Evolutionary conservation across 2,888 invertebrate species (phyloP), one percentile per base, ranked within the genome.

Genomic region (Ptilodon capucinus): DNA sequence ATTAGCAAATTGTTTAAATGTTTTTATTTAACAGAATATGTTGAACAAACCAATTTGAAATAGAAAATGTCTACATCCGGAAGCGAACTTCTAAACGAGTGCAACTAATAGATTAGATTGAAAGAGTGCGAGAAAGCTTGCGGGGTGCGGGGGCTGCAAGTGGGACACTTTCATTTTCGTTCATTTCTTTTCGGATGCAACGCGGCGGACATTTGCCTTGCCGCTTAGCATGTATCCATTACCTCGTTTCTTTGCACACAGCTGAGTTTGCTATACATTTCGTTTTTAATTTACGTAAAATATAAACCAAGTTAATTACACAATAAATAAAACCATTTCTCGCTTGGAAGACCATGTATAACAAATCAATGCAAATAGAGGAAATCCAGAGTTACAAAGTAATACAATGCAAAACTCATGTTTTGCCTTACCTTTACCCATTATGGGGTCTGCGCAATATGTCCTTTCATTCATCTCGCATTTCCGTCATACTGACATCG

Each of bases 81-180:
- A 77, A 74, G 69, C 76, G 61, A 71, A 65, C 65, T 65, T 62
- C 68, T 68, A 73, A 74, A 71, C 71, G 73, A 76, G 76, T 80
- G 77, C 79, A 80, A 74, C 79, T 81, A 86, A 84, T 81, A 86
- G 83, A 83, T 81, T 79, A 81, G 76, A 79, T 79, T 77, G 69
- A 79, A 85, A 85, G 85, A 83, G 74, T 74, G 74, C 84, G 86
- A 85, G 88, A 89, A 88, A 89, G 86, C 66, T 59, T 47, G 68
- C 64, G 74, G 71, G 71, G 68, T 63, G 75, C 71, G 76, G 72
- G 78, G 67, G 62, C 74, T 72, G 71, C 68, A 90, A 80, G 84
- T 89, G 63, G 90, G 90, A 73, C 88, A 91, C 90, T 91, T 90
- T 90, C 91, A 85, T 88, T 91, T 87, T 91, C 91, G 84, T 89